phyloP scores from a whole-genome alignment of 92 coral and sea anemone genomes.

The Muricea muricata region DNA sequence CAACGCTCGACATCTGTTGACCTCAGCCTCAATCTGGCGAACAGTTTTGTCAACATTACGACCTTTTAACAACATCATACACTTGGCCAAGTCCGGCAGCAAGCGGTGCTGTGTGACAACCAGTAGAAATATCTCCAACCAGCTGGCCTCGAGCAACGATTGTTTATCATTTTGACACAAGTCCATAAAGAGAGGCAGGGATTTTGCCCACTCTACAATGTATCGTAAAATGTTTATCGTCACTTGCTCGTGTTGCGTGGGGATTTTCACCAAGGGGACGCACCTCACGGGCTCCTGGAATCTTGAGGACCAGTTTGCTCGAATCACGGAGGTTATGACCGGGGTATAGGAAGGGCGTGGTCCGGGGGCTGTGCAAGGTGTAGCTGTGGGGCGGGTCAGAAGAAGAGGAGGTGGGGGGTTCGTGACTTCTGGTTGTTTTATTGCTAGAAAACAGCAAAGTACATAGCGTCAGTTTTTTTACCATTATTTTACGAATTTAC shows the following conservation, averaged over 20 bases:
- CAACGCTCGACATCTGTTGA: constrained; percentile 60
- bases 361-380: not conserved
- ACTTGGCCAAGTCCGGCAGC: constrained; percentile 10
- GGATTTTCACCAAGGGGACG: not conserved
- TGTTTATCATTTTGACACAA: constrained; percentile 84
- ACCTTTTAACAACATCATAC: not conserved
- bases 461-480: not conserved
- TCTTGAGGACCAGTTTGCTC: not conserved
- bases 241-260: not conserved
- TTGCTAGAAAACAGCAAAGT: not conserved
- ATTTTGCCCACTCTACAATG: constrained; percentile 93
- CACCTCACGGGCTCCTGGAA: not conserved
- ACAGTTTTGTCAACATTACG: not conserved
- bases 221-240: constrained; percentile 75
- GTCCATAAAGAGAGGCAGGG: constrained; percentile 81
- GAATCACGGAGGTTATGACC: not conserved
- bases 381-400: not conserved
- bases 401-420: not conserved
- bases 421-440: not conserved
- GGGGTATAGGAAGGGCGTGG: not conserved
- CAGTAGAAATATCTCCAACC: constrained; percentile 89
- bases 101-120: constrained; percentile 86
- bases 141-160: constrained; percentile 72
- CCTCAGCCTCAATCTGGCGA: constrained; percentile 9
- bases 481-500: too few relatives aligned